Conservation (phyloP, 2,888 invertebrate genomes). For the Nomada fabriciana region DNA sequence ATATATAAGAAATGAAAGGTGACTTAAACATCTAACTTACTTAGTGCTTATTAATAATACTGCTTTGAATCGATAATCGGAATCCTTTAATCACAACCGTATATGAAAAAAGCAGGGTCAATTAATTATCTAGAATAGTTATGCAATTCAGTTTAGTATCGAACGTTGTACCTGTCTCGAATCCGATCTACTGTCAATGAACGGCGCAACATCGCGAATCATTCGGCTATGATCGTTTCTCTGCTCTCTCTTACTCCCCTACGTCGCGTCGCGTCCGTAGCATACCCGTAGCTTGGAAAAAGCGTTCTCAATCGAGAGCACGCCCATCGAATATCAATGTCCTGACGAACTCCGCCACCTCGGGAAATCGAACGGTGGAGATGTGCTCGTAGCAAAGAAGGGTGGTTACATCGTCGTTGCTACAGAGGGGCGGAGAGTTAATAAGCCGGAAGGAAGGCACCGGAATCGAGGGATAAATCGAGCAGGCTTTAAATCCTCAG, state of each 20-base stretch:
- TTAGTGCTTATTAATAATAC: too few relatives aligned
- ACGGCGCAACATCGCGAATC: constrained; percentile 64
- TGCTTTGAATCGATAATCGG: too few relatives aligned
- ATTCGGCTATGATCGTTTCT: constrained; percentile 67
- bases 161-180: constrained; percentile 43
- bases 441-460: constrained; percentile 65
- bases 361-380: constrained; percentile 38
- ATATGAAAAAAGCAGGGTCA: too few relatives aligned
- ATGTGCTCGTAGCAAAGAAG: constrained; percentile 48
- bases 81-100: too few relatives aligned
- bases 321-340: constrained; percentile 77
- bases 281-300: constrained; percentile 53
- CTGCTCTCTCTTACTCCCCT: constrained; percentile 17
- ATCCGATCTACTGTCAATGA: constrained; percentile 48
- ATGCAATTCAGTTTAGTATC: constrained; percentile 34
- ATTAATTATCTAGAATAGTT: too few relatives aligned
- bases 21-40: too few relatives aligned
- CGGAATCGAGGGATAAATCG: constrained; percentile 58
- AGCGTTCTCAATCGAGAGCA: constrained; percentile 66
- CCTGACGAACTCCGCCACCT: constrained; percentile 38
- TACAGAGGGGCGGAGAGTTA: constrained; percentile 53
- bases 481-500: constrained; percentile 41
- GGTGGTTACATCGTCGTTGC: constrained; percentile 56
- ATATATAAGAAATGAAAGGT: too few relatives aligned
- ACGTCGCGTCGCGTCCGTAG: neutral